Evolutionary conservation across 2,113 vertebrate species (phyloP).

Genomic region (Melanostigma gelatinosum): DNA sequence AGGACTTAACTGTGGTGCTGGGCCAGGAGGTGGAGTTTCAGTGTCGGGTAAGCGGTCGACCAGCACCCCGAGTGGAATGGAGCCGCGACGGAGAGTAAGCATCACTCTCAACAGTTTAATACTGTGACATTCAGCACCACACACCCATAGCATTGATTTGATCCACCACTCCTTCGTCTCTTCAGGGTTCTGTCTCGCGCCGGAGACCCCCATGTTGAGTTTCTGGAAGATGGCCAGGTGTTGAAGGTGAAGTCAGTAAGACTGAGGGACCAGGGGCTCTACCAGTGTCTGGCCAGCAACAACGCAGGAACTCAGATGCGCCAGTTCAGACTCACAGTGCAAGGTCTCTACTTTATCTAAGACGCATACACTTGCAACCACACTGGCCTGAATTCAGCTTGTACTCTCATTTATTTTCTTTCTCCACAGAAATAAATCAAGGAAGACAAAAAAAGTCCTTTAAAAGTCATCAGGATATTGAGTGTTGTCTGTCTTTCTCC

Average conservation of each 20-base stretch:
- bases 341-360: constrained; percentile 69
- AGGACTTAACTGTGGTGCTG: constrained; percentile 82
- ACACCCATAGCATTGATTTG: background rate
- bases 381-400: background rate
- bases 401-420: background rate
- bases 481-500: constrained; percentile 15
- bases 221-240: constrained; percentile 84
- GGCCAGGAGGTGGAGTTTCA: constrained; percentile 84
- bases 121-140: constrained; percentile 17
- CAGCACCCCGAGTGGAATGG: constrained; percentile 88
- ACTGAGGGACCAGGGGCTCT: constrained; percentile 85
- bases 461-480: background rate
- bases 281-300: constrained; percentile 89
- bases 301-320: constrained; percentile 87
- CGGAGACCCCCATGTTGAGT: constrained; percentile 81
- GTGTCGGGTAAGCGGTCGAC: constrained; percentile 83
- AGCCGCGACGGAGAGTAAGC: constrained; percentile 89
- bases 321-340: constrained; percentile 85
- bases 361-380: background rate
- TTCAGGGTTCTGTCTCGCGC: constrained; percentile 82
- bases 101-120: background rate
- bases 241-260: constrained; percentile 82
- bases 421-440: background rate
- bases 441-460: background rate
- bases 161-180: constrained; percentile 2